Base-by-base conservation (phyloP, 2,113 vertebrate species). In the Oreocharis arfaki region DNA sequence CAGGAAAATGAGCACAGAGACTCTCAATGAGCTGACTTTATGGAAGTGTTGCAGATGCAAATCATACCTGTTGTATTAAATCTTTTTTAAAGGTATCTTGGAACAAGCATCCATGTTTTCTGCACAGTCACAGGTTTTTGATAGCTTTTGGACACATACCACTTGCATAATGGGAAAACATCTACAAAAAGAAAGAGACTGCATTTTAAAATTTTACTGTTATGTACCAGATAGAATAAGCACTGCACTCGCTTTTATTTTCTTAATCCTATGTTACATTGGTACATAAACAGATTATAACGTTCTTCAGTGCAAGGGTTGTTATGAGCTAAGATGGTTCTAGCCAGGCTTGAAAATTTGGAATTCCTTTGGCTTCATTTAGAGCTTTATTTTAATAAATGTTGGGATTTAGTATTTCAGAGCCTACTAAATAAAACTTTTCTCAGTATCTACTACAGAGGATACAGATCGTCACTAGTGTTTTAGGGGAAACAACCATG, bases 231-330 rank as follows among this genome's bases (percentile, higher is more conserved):
- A 11, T 2, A 42, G 42, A 12, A 41, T 20, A 46, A 64, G 19
- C 20, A 12, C 11, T 18, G 50, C 41, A 2, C 5, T 33, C 19
- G 4, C 15, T 30, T 79, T 26, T 24, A 26, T 49, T 68, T 28
- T 33, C 59, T 35, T 59, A 65, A 47, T 39, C 11, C 15, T 33
- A 5, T 0, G 0, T 67, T 22, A 4, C 9, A 21, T 7, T 0
- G 0, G 5, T 47, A 47, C 27, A 22, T 30, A 32, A 76, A 60
- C 11, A 47, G n/a, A 33, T 59, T 3, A 30, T 33, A 32, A 16
- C 44, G 8, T 22, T 3, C 2, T 41, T 56, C 26, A 11, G 2
- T 16, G 16, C 7, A 33, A 63, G 13, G n/a, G 23, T 6, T 4
- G 2, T 37, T 47, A 41, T 27, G 41, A 68, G 13, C 23, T 35